Conservation (phyloP, 2,888 invertebrate species). For the Oscheius sp. region DNA sequence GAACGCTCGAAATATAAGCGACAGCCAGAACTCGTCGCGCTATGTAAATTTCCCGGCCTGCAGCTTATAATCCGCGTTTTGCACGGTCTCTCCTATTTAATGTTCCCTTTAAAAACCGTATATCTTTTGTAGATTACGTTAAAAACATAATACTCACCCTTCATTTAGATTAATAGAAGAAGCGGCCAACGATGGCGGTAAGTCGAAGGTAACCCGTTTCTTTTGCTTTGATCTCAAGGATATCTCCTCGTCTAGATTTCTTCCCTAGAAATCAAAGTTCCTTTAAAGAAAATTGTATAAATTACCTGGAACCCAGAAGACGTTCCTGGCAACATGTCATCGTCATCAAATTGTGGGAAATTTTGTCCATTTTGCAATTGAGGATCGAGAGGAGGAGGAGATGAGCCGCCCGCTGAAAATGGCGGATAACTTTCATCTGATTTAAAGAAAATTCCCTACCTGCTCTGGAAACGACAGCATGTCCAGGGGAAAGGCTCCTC, state of each 20-base stretch:
- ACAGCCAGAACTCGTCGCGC: no score
- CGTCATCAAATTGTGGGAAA: slow-evolving; percentile 28
- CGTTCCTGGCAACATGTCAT: slow-evolving; percentile 39
- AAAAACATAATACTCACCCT: background rate
- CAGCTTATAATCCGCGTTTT: background rate
- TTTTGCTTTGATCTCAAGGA: slow-evolving; percentile 41
- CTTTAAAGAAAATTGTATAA: background rate
- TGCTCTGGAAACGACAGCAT: slow-evolving; percentile 47
- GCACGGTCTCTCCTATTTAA: background rate
- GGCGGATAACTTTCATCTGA: background rate
- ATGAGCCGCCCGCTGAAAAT: slow-evolving; percentile 31
- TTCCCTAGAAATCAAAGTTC: slow-evolving; percentile 16
- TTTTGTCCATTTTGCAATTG: slow-evolving; percentile 44
- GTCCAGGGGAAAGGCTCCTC: slow-evolving; percentile 52
- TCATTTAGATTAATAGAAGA: slow-evolving; percentile 10
- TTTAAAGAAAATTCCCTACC: no score
- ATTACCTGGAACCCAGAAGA: slow-evolving; percentile 16
- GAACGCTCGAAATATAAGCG: background rate
- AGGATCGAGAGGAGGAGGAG: slow-evolving; percentile 65
- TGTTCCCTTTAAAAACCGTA: background rate
- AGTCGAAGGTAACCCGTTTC: slow-evolving; percentile 70
- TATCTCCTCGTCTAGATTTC: slow-evolving; percentile 42
- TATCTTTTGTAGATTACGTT: background rate
- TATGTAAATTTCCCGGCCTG: no score
- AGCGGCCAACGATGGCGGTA: slow-evolving; percentile 41